These are phyloP conservation scores for Myripristis jacobus DNA, from an alignment of 2,797 vertebrate genomes.

Conservation along the genomic window DNA sequence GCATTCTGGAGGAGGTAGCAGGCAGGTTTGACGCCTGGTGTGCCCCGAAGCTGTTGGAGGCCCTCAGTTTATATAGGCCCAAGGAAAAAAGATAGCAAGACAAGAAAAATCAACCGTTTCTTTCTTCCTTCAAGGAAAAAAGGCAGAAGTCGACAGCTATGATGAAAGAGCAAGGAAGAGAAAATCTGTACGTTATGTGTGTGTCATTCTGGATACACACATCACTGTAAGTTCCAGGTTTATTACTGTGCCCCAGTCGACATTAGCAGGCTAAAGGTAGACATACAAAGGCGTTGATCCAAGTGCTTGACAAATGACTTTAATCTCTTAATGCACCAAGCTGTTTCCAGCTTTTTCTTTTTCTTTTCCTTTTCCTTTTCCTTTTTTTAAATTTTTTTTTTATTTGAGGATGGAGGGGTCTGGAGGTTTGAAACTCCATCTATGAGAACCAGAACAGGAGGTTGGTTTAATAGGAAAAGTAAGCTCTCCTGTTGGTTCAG, in stretches of 20 bases:
- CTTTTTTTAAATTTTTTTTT: too few species aligned
- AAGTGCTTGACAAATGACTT: conserved; percentile 36
- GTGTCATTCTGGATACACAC: not conserved
- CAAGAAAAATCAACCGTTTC: not conserved
- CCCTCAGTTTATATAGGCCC: conserved; percentile 4
- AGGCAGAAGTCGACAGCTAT: not conserved
- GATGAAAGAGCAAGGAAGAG: not conserved
- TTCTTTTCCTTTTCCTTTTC: conserved; percentile 8
- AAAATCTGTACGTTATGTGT: conserved; percentile 5
- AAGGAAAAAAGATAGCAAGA: not conserved
- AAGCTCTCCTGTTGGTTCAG: conserved; percentile 21
- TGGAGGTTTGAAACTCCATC: conserved; percentile 28
- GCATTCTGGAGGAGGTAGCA: conserved; percentile 39
- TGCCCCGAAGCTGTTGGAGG: conserved; percentile 39
- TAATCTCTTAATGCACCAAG: conserved; percentile 30
- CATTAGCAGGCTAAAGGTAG: not conserved
- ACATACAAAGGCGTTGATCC: not conserved
- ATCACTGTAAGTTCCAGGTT: not conserved
- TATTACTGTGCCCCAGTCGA: not conserved
- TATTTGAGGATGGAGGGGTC: too few species aligned
- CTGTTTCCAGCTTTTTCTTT: too few species aligned
- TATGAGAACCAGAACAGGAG: conserved; percentile 24
- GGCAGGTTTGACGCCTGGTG: conserved; percentile 28
- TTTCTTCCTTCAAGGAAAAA: not conserved
- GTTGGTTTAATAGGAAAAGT: not conserved